A percentile compares a stretch with the other conserved stretches of the same genome.
Conservation (phyloP, 2,888 invertebrate species). For the Trachelus stipa region DNA sequence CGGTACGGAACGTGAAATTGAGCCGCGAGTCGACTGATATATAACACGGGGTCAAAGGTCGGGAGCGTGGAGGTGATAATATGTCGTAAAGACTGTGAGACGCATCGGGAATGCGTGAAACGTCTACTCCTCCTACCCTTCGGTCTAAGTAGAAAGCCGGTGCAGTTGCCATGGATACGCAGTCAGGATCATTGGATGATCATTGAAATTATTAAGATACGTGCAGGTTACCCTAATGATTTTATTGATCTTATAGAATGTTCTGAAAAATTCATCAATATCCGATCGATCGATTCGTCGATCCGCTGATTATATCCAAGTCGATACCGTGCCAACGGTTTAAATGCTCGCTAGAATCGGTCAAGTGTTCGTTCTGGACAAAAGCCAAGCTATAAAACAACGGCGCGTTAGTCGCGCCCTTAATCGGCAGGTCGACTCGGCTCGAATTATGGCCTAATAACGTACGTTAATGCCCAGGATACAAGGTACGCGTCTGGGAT, state of each 20-base stretch:
- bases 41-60: conserved; percentile 45
- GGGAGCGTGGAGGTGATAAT: conserved; percentile 58
- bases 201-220: background rate
- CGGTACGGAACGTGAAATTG: conserved; percentile 13
- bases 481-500: background rate
- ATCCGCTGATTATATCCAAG: background rate
- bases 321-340: background rate
- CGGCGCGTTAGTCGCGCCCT: conserved; percentile 35
- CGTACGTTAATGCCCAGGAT: conserved; percentile 8
- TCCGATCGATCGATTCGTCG: background rate
- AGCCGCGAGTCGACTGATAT: conserved; percentile 40
- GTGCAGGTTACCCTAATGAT: background rate
- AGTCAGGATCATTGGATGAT: background rate
- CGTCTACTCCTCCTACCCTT: conserved; percentile 44
- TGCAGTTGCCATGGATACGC: background rate
- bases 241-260: background rate
- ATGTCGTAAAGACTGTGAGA: conserved; percentile 57
- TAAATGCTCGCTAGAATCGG: background rate
- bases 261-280: background rate
- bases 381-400: conserved; percentile 41
- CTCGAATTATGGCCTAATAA: conserved; percentile 37
- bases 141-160: background rate
- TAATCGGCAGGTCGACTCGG: conserved; percentile 34
- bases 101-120: conserved; percentile 56
- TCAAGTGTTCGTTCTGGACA: conserved; percentile 22